phyloP scores from a whole-genome alignment of 1,140 invertebrate species.

The Meloidogyne chitwoodi region DNA sequence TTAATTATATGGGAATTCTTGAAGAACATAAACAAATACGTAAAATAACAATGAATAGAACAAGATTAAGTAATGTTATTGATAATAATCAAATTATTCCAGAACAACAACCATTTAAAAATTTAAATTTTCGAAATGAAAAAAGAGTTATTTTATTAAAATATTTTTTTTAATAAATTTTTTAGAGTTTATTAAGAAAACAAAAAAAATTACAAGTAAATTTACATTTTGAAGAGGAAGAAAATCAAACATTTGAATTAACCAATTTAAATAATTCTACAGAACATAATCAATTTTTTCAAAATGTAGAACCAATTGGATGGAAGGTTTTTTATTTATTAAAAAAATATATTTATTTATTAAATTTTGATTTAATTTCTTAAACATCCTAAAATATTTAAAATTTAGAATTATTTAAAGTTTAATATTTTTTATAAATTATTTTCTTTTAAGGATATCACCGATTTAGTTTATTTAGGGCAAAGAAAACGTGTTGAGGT shows the following conservation, averaged over 20 bases:
- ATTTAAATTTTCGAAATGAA: not conserved
- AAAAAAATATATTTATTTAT: not conserved
- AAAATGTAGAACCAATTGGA: conserved; percentile 43
- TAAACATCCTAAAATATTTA: too few relatives aligned
- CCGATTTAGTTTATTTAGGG: conserved; percentile 51
- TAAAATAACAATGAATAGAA: conserved; percentile 52
- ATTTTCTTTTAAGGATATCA: conserved; percentile 36
- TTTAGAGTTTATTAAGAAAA: conserved; percentile 38
- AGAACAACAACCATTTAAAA: not conserved
- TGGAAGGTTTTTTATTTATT: conserved; percentile 50
- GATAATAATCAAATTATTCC: conserved; percentile 29
- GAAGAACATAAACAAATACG: conserved; percentile 57
- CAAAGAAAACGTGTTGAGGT: conserved; percentile 53
- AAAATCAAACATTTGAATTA: conserved; percentile 39
- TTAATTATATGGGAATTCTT: conserved; percentile 72
- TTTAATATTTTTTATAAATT: too few relatives aligned
- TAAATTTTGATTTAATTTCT: too few relatives aligned
- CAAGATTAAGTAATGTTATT: conserved; percentile 54
- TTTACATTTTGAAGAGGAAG: conserved; percentile 42
- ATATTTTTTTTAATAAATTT: not conserved
- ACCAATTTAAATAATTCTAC: conserved; percentile 27
- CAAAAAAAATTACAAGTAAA: conserved; percentile 39
- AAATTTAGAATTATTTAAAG: too few relatives aligned
- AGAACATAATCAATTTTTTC: conserved; percentile 25
- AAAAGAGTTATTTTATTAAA: conserved; percentile 2